A percentile compares a stretch with the other conserved stretches of the same genome.
Evolutionary conservation across 2,797 vertebrate species (phyloP).

Genomic region (Hydrolagus colliei): DNA sequence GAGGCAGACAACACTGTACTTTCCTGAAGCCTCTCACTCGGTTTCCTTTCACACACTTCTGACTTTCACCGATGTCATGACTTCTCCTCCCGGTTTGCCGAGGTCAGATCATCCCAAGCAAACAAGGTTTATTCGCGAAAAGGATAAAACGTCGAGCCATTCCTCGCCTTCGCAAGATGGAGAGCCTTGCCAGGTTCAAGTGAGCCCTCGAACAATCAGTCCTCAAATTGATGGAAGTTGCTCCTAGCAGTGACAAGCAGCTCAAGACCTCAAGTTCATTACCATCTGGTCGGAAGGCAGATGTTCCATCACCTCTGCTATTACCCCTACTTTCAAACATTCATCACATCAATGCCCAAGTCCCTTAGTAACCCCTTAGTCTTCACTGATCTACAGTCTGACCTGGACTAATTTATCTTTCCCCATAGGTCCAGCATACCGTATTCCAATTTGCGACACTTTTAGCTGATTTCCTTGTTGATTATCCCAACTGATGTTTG

Average conservation of each 20-base stretch:
- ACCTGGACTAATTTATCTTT: not conserved
- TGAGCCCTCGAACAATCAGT: not conserved
- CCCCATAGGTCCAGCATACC: too few species aligned
- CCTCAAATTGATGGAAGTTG: not conserved
- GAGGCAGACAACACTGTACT: too few species aligned
- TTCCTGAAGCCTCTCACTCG: too few species aligned
- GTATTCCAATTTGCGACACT: too few species aligned
- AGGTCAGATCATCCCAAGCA: too few species aligned
- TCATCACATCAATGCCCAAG: not conserved
- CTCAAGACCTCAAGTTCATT: not conserved
- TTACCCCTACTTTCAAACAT: not conserved
- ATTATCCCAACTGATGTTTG: too few species aligned
- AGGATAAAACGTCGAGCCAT: not conserved
- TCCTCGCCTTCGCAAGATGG: not conserved
- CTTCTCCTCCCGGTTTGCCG: too few species aligned
- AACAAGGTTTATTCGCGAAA: not conserved
- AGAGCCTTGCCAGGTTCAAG: not conserved
- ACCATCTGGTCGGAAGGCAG: not conserved
- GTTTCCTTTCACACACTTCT: too few species aligned
- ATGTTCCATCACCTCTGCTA: not conserved
- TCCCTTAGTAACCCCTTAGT: not conserved
- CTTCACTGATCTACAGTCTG: not conserved
- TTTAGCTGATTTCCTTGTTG: too few species aligned
- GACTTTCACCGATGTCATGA: too few species aligned
- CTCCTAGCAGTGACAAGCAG: not conserved